Base-by-base conservation (phyloP, 2,113 vertebrate genomes). In the human (Homo sapiens) region DNA sequence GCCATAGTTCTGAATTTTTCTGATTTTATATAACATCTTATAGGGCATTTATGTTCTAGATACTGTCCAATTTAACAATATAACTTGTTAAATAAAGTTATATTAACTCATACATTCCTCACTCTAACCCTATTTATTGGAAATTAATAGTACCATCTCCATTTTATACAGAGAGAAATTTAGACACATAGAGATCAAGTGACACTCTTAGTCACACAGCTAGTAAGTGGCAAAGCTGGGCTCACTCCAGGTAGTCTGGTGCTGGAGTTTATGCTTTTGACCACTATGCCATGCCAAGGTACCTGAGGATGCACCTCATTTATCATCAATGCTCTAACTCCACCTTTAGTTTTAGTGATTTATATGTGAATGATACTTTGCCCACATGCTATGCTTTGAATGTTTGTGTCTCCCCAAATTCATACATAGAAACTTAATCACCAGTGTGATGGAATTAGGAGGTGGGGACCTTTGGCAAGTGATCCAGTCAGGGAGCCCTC, bases 351-450 rank as follows among this genome's bases (percentile, higher is more conserved):
- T n/a, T 48, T 25, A 59, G 73, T 9, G 22, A 35, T 88, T 35
- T 7, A 14, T n/a, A 55, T 0, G 0, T 50, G 55, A 79, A 50
- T 1, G 22, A 27, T 14, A 18, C 2, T 11, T 3, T 43, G 57
- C 6, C 22, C 12, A 17, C 0, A 20, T 43, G 50, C 50, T 73
- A 13, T 22, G 27, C 50, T 73, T 27, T 43, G n/a, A 43, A 55
- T 57, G 50, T 72, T 27, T 73, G 16, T 30, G 16, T 72, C 25
- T 3, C 6, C n/a, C 25, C 50, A 38, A 30, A 43, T 52, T 55
- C 25, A 13, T 20, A 57, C 57, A 23, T 72, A 40, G n/a, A 75
- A 73, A 43, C 30, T n/a, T 27, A 38, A 40, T 75, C 48, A 25
- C 2, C 1, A 30, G 8, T 32, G 68, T 30, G 14, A 40, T 70